Evolutionary conservation across 1,140 invertebrate genomes (phyloP).

Genomic region (Solenopsis fugax): DNA sequence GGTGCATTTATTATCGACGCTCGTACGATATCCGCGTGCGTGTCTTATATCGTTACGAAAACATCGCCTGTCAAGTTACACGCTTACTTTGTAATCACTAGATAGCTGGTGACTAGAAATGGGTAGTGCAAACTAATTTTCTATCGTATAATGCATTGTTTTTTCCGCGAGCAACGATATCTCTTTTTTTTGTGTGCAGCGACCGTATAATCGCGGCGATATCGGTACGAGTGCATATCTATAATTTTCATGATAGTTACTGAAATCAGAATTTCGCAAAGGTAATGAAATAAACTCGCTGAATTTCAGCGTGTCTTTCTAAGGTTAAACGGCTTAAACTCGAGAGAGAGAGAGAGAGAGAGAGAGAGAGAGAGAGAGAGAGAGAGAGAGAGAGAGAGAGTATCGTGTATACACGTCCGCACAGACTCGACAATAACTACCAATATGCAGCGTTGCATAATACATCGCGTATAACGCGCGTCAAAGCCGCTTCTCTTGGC

Average conservation of each 20-base stretch:
- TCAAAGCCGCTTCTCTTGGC: constrained; percentile 64
- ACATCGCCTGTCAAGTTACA: constrained; percentile 24
- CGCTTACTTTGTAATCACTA: constrained; percentile 38
- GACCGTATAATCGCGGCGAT: not conserved
- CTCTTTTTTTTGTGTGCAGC: not conserved
- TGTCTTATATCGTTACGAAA: constrained; percentile 34
- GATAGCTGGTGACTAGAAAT: not conserved
- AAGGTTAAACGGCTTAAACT: not conserved
- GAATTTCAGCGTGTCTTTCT: constrained; percentile 12
- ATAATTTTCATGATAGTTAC: constrained; percentile 15
- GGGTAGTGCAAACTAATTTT: constrained; percentile 24
- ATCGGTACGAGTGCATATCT: not conserved
- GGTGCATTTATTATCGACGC: constrained; percentile 13
- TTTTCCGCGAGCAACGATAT: constrained; percentile 1
- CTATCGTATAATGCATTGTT: constrained; percentile 26
- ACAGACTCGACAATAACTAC: constrained; percentile 71
- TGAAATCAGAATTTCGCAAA: constrained; percentile 14
- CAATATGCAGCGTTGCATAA: constrained; percentile 72
- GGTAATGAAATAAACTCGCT: constrained; percentile 33
- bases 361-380: not conserved
- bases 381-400: not conserved
- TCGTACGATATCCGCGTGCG: not conserved
- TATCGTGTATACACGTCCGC: constrained; percentile 25
- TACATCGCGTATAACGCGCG: constrained; percentile 67
- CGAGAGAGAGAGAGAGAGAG: not conserved